A percentile compares a stretch with the other conserved stretches of the same genome.
phyloP scores from a whole-genome alignment of 2,113 vertebrate species.

The Pogona vitticeps region DNA sequence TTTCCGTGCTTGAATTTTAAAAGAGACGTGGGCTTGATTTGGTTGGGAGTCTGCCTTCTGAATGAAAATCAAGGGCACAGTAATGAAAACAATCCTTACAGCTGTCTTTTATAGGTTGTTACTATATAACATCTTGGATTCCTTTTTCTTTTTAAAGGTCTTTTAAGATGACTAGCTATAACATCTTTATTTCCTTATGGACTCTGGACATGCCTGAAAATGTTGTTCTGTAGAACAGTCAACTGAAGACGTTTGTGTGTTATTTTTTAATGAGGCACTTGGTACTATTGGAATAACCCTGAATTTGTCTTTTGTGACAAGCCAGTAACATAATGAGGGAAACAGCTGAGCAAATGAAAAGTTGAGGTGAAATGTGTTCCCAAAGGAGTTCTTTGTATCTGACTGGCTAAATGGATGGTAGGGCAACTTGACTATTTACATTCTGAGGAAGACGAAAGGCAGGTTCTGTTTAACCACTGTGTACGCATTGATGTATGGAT shows the following conservation, averaged over 20 bases:
- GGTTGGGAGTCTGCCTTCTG: background rate
- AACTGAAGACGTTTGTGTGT: constrained; percentile 53
- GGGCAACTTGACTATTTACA: constrained; percentile 5
- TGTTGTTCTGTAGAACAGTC: constrained; percentile 74
- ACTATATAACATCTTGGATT: constrained; percentile 38
- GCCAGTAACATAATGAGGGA: constrained; percentile 72
- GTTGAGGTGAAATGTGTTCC: constrained; percentile 68
- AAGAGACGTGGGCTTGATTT: background rate
- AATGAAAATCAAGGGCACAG: background rate
- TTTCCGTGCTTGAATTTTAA: background rate
- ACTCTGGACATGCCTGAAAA: constrained; percentile 60
- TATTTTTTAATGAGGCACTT: constrained; percentile 74
- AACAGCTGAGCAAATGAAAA: constrained; percentile 75
- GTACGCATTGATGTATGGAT: constrained; percentile 36
- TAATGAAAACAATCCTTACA: background rate
- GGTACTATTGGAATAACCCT: constrained; percentile 78
- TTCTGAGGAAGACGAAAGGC: background rate
- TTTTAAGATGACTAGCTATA: constrained; percentile 68
- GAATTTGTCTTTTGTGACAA: constrained; percentile 69
- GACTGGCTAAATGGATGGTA: background rate
- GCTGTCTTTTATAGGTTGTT: background rate
- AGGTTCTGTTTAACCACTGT: background rate
- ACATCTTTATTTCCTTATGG: constrained; percentile 66
- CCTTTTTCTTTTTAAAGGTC: constrained; percentile 41
- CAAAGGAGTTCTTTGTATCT: constrained; percentile 47